phyloP scores from a whole-genome alignment of 2,888 invertebrate species.

The Argyresthia albistria region DNA sequence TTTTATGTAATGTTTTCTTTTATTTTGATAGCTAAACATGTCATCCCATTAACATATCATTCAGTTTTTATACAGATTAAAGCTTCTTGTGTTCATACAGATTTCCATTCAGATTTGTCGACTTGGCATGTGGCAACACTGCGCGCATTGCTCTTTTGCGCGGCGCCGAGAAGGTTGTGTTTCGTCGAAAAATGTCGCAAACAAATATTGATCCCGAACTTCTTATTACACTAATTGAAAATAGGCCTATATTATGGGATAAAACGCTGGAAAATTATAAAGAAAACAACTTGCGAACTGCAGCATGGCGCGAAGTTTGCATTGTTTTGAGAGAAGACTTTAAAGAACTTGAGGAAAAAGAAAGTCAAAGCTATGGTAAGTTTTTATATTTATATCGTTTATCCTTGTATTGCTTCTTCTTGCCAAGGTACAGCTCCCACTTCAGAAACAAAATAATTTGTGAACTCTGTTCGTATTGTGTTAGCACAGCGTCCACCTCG shows the following conservation, averaged over 20 bases:
- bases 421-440: neutral
- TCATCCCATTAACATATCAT: too few relatives aligned
- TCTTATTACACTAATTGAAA: neutral
- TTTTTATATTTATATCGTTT: neutral
- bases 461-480: neutral
- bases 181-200: neutral
- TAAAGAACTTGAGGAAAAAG: neutral
- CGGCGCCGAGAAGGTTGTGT: too few relatives aligned
- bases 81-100: too few relatives aligned
- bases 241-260: neutral
- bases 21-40: too few relatives aligned
- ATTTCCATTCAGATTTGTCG: too few relatives aligned
- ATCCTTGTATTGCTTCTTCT: neutral
- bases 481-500: neutral
- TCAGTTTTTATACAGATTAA: too few relatives aligned
- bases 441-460: neutral
- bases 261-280: slow-evolving; percentile 1
- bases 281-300: neutral
- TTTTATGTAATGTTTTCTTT: too few relatives aligned
- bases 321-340: neutral
- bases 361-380: neutral
- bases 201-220: neutral
- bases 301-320: slow-evolving; percentile 3
- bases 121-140: too few relatives aligned
- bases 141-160: too few relatives aligned